Base-by-base conservation (phyloP, 2,797 vertebrate genomes). In the Sebastolobus altivelis region DNA sequence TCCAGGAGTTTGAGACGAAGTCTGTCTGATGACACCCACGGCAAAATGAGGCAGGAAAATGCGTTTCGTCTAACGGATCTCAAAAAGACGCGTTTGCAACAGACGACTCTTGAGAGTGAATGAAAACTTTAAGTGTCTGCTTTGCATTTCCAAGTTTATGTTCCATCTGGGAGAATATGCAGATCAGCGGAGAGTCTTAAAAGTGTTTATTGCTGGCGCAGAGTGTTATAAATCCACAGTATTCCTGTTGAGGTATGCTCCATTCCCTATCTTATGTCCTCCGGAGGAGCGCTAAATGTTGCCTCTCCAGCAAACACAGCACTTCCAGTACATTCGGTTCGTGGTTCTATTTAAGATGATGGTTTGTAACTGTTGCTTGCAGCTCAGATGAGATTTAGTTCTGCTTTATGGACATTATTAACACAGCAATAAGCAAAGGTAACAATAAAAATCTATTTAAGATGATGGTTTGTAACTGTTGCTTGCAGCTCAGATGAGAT, bases 61-160 rank as follows among this genome's bases (percentile, higher is more conserved):
- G 9, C 8, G n/a, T 37, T 20, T 79, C 22, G 18, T 70, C 25
- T 25, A 1, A 49, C 35, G 22, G 10, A 66, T 35, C 20, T 63
- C 66, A 71, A 72, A 67, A 66, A 73, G 29, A 83, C 62, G 55
- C 65, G 14, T 63, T 73, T 65, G 55, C 75, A 71, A 70, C 73
- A 84, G 22, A 77, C n/a, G 74, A 73, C n/a, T 65, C 55, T n/a
- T 20, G 67, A 58, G 49, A 67, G 66, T 72, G 54, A 75, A 65
- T 71, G 67, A 66, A 73, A 80, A 73, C 40, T 81, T 49, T 37
- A 80, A 90, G 78, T 58, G 81, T 74, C 72, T 68, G 80, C 82
- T 86, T 81, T 80, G 68, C 79, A 86, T 87, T 90, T 84, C 58
- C 37, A 46, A 61, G 38, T 83, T 87, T 72, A 73, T 84, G 56